Evolutionary conservation across 2,888 invertebrate genomes (phyloP).

Genomic region (Podotricha telesiphe): DNA sequence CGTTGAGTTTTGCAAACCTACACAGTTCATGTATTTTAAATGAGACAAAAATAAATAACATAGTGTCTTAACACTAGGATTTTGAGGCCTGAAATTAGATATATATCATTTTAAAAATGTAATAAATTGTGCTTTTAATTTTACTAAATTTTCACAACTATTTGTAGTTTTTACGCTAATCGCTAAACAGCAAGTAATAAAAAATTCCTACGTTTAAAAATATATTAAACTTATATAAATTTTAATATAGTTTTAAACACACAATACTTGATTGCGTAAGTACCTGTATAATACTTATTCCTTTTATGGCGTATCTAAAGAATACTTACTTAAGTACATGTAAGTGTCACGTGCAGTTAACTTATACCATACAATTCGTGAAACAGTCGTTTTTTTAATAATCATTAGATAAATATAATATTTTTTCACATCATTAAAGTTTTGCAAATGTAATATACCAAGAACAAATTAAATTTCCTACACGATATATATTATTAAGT

Average conservation of each 20-base stretch:
- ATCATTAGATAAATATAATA: constrained; percentile 1
- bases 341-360: background rate
- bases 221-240: background rate
- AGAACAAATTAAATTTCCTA: too few relatives aligned
- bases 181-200: background rate
- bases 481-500: background rate
- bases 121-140: too few relatives aligned
- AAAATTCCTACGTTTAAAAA: background rate
- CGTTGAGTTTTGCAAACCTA: too few relatives aligned
- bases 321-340: background rate
- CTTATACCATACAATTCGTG: background rate
- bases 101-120: too few relatives aligned
- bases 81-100: too few relatives aligned
- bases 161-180: background rate
- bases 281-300: background rate
- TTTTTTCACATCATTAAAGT: background rate
- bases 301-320: background rate
- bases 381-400: background rate
- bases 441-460: background rate
- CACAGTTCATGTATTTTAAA: too few relatives aligned
- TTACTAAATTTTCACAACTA: background rate
- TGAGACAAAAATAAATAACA: too few relatives aligned
- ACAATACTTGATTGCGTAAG: background rate
- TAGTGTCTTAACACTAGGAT: too few relatives aligned
- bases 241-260: background rate